Percentiles rank a stretch among this genome's conserved stretches.
These are phyloP conservation scores for Bombus confusus DNA, from an alignment of 1,140 invertebrate species.

Conservation along the genomic window DNA sequence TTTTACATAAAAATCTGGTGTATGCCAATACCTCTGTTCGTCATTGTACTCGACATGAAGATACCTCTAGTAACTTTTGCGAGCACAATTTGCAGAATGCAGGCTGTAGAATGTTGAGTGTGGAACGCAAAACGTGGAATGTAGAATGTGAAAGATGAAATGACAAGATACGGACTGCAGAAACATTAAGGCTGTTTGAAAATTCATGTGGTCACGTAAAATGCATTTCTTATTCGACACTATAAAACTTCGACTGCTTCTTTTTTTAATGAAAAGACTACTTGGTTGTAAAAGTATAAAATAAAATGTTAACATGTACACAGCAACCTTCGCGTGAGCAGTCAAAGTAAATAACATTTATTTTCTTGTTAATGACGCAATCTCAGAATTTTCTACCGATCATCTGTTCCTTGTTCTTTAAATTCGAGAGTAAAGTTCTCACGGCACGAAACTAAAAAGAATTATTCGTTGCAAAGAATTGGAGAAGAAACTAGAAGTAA, in stretches of 20 bases:
- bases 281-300: background rate
- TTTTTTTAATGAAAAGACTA: background rate
- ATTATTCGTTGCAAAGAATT: no score
- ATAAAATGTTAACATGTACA: background rate
- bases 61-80: background rate
- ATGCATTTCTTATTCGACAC: background rate
- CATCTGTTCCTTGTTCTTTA: background rate
- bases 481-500: background rate
- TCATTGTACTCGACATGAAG: background rate
- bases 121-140: background rate
- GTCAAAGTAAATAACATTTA: constrained; percentile 9
- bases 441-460: background rate
- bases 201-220: background rate
- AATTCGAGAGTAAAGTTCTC: background rate
- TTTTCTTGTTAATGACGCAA: constrained; percentile 8
- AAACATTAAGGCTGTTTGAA: background rate
- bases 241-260: background rate
- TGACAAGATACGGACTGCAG: background rate
- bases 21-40: background rate
- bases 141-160: constrained; percentile 10
- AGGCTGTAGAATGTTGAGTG: background rate
- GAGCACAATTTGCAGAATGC: background rate
- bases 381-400: constrained; percentile 1
- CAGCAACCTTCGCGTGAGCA: background rate
- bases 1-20: background rate